A percentile compares a stretch with the other conserved stretches of the same genome.
Evolutionary conservation across 2,113 vertebrate species (phyloP).

Genomic region (Coptodon bakossiorum): DNA sequence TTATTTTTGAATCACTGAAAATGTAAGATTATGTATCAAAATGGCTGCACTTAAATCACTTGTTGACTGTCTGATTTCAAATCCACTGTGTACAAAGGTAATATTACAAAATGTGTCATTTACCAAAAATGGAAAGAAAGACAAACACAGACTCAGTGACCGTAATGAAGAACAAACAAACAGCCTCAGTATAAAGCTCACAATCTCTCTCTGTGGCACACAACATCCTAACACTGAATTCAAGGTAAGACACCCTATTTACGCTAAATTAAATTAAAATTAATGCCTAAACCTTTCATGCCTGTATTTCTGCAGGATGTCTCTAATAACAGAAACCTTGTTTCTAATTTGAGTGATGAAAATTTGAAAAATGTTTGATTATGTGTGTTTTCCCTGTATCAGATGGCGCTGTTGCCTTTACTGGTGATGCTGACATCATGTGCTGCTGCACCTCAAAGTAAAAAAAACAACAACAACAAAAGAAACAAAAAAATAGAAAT

Average conservation of each 20-base stretch:
- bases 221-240: not conserved
- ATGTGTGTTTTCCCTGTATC: not conserved
- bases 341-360: not conserved
- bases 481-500: not conserved
- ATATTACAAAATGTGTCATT: not conserved
- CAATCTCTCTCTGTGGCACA: not conserved
- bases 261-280: no score
- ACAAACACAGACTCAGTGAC: not conserved
- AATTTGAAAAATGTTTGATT: not conserved
- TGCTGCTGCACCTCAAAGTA: slow-evolving; percentile 14
- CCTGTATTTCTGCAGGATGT: no score
- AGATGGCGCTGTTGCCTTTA: slow-evolving; percentile 10
- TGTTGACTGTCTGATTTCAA: not conserved
- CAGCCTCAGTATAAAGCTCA: not conserved
- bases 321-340: no score
- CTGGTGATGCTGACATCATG: not conserved
- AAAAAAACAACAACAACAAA: not conserved
- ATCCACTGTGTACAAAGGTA: not conserved
- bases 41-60: not conserved
- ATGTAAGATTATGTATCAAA: no score
- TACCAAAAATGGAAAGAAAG: not conserved
- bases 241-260: not conserved
- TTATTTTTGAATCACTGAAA: no score
- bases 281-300: no score
- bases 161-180: no score